phyloP scores from a whole-genome alignment of 2,888 invertebrate species.

The Aspidiotus destructor region DNA sequence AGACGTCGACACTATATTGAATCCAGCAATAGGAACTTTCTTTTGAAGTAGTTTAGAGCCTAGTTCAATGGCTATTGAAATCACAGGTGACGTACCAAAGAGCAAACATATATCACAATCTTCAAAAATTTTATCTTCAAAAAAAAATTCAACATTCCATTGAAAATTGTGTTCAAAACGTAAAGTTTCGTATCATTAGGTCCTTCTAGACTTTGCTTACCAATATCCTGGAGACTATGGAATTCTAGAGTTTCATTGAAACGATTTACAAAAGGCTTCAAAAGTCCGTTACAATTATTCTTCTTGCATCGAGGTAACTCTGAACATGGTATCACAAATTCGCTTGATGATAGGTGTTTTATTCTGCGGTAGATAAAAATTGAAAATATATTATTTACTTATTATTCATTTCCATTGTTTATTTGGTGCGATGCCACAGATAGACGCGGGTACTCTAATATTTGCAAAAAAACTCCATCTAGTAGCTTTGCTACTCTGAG shows the following conservation, averaged over 20 bases:
- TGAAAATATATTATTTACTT: not conserved
- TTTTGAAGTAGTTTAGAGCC: constrained; percentile 64
- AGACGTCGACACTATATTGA: constrained; percentile 46
- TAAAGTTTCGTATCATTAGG: not conserved
- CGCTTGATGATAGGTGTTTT: constrained; percentile 40
- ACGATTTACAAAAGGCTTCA: constrained; percentile 78
- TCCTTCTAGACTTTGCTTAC: constrained; percentile 45
- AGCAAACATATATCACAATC: constrained; percentile 69
- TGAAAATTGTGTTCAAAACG: not conserved
- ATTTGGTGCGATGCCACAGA: too few relatives aligned
- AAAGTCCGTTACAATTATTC: constrained; percentile 52
- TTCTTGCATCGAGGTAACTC: constrained; percentile 61
- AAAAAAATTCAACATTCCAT: constrained; percentile 16
- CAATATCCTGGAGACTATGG: constrained; percentile 51
- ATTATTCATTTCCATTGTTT: too few relatives aligned
- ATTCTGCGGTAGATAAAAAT: constrained; percentile 45
- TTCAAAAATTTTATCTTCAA: constrained; percentile 52
- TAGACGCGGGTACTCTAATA: too few relatives aligned
- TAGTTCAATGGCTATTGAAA: constrained; percentile 81
- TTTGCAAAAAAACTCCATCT: too few relatives aligned
- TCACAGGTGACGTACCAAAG: constrained; percentile 76
- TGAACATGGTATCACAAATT: constrained; percentile 51
- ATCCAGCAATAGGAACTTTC: constrained; percentile 66
- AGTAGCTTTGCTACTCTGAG: too few relatives aligned
- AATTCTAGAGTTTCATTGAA: constrained; percentile 69